phyloP scores from a whole-genome alignment of 2,113 vertebrate species.

The Trinectes maculatus region DNA sequence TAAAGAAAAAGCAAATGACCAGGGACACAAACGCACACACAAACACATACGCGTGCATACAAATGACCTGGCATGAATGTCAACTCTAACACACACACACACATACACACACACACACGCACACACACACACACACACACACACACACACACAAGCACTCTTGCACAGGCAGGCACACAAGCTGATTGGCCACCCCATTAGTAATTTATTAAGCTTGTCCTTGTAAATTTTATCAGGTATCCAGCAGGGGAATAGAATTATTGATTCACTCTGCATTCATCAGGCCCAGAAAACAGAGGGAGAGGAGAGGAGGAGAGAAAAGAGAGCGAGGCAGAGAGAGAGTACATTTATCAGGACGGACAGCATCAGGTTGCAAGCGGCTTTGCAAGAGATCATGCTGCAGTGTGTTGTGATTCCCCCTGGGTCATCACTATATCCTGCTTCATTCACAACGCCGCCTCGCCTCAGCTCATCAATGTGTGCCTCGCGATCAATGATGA shows the following conservation, averaged over 20 bases:
- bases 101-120: constrained; percentile 7
- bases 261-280: constrained; percentile 80
- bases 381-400: constrained; percentile 72
- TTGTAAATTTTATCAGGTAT: constrained; percentile 81
- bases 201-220: constrained; percentile 82
- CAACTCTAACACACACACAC: neutral
- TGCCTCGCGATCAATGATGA: constrained; percentile 67
- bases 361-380: constrained; percentile 62
- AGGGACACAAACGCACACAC: constrained; percentile 42
- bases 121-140: constrained; percentile 2
- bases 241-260: constrained; percentile 79
- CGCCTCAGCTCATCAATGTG: constrained; percentile 67
- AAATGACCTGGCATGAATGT: too few relatives aligned
- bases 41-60: constrained; percentile 7
- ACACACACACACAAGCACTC: constrained; percentile 20
- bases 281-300: constrained; percentile 65
- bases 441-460: constrained; percentile 72
- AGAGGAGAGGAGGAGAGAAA: constrained; percentile 21
- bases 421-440: constrained; percentile 72
- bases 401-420: constrained; percentile 78
- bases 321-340: constrained; percentile 37
- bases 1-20: constrained; percentile 45
- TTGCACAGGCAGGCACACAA: constrained; percentile 57
- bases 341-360: constrained; percentile 73
- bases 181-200: constrained; percentile 80